These are phyloP conservation scores for Aspidoscelis tigris DNA, from an alignment of 2,113 vertebrate genomes.

Conservation along the genomic window DNA sequence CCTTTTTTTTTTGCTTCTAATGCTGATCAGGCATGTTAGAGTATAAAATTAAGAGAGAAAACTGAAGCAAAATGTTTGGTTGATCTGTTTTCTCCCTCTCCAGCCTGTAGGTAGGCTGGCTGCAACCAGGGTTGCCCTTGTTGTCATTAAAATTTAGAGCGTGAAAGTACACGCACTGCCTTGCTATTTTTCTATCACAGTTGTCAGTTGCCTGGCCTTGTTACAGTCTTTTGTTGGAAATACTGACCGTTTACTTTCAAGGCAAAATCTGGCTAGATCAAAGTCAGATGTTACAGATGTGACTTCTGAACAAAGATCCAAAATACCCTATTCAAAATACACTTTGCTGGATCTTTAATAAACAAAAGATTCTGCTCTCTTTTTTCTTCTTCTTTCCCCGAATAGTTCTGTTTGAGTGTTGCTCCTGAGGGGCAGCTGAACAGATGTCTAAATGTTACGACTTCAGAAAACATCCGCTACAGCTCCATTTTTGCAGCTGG, in stretches of 20 bases:
- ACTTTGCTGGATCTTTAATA: neutral
- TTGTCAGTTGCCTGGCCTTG: neutral
- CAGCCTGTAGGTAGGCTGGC: neutral
- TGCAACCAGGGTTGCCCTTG: slow-evolving; percentile 17
- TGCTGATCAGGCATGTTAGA: neutral
- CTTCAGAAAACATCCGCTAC: too few relatives aligned
- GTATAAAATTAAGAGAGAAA: neutral
- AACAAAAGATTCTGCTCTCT: neutral
- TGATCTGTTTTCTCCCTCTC: neutral
- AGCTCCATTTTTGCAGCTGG: too few relatives aligned
- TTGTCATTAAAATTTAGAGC: neutral
- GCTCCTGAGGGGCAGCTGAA: neutral
- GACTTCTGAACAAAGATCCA: too few relatives aligned
- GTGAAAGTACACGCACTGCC: neutral
- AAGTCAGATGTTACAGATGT: neutral
- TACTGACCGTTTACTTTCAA: neutral
- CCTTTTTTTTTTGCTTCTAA: neutral
- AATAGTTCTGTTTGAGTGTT: neutral
- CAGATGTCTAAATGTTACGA: neutral
- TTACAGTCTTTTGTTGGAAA: neutral
- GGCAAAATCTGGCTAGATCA: neutral
- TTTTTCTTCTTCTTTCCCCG: too few relatives aligned
- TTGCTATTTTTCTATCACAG: neutral
- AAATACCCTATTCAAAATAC: neutral
- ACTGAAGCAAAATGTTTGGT: neutral